Conservation (phyloP, 1,140 invertebrate species). For the Nixonia krombeini region DNA sequence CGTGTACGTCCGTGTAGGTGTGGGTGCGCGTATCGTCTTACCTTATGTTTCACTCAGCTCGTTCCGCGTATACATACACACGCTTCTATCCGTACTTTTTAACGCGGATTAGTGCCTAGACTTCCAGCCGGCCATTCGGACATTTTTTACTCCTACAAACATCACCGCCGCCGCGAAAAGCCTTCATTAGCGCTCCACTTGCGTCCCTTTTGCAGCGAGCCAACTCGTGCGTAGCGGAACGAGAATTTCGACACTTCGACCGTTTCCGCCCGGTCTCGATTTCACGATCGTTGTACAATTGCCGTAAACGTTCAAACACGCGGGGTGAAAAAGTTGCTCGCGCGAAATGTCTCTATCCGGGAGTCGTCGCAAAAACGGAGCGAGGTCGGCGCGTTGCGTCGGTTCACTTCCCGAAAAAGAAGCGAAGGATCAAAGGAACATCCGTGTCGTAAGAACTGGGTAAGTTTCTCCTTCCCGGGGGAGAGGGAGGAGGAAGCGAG, state of each 20-base stretch:
- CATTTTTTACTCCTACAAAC: no score
- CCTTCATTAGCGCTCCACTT: no score
- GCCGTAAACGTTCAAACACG: no score
- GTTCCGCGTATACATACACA: conserved; percentile 4
- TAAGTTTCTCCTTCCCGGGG: conserved; percentile 2
- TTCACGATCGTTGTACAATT: no score
- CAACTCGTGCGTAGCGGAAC: no score
- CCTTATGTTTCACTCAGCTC: conserved; percentile 51
- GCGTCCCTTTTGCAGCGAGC: no score
- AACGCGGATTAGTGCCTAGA: conserved; percentile 9
- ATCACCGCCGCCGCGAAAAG: no score
- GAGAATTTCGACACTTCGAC: no score
- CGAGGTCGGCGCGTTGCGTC: no score
- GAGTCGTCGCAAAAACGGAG: neutral
- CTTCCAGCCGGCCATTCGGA: no score
- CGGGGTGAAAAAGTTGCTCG: neutral
- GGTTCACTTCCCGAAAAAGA: neutral
- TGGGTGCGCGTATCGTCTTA: conserved; percentile 53
- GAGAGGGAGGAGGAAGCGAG: conserved; percentile 8
- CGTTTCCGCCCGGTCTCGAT: no score
- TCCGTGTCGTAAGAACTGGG: conserved; percentile 45
- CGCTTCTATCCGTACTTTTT: conserved; percentile 35
- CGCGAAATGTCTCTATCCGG: conserved; percentile 12
- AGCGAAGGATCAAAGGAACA: conserved; percentile 15
- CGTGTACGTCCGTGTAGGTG: conserved; percentile 45